phyloP scores from a whole-genome alignment of 1,140 invertebrate species.

The Megathymus violae region DNA sequence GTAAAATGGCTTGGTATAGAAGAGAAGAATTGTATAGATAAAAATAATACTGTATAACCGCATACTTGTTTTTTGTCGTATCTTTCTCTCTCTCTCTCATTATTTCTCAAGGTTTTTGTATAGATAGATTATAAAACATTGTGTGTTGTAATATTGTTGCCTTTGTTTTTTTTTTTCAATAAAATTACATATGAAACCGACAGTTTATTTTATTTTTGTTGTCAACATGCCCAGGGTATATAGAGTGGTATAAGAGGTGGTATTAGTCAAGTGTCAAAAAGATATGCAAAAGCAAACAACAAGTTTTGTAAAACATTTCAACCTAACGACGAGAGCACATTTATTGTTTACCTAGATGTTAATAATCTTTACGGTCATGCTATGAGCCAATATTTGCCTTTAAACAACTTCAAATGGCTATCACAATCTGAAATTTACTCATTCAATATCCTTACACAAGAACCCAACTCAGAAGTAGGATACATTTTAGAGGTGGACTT shows the following conservation, averaged over 20 bases:
- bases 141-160: too few relatives aligned
- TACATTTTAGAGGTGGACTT: slow-evolving; percentile 76
- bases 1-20: neutral
- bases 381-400: slow-evolving; percentile 48
- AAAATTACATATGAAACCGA: too few relatives aligned
- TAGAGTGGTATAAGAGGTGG: slow-evolving; percentile 65
- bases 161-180: too few relatives aligned
- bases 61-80: too few relatives aligned
- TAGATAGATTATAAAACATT: too few relatives aligned
- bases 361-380: slow-evolving; percentile 76
- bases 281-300: slow-evolving; percentile 67
- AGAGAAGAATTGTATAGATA: neutral
- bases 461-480: slow-evolving; percentile 40
- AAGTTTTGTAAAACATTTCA: slow-evolving; percentile 45
- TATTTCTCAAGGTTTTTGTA: too few relatives aligned
- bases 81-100: too few relatives aligned
- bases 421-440: slow-evolving; percentile 9
- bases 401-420: slow-evolving; percentile 23
- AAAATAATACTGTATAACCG: too few relatives aligned
- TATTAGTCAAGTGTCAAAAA: slow-evolving; percentile 55
- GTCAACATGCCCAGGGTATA: too few relatives aligned
- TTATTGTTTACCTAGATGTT: slow-evolving; percentile 69
- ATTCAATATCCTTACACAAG: neutral
- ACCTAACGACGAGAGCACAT: slow-evolving; percentile 37
- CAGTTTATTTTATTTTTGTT: too few relatives aligned